A percentile compares a stretch with the other conserved stretches of the same genome.
Conservation (phyloP, 2,888 invertebrate genomes). For the Eupsilia transversa region DNA sequence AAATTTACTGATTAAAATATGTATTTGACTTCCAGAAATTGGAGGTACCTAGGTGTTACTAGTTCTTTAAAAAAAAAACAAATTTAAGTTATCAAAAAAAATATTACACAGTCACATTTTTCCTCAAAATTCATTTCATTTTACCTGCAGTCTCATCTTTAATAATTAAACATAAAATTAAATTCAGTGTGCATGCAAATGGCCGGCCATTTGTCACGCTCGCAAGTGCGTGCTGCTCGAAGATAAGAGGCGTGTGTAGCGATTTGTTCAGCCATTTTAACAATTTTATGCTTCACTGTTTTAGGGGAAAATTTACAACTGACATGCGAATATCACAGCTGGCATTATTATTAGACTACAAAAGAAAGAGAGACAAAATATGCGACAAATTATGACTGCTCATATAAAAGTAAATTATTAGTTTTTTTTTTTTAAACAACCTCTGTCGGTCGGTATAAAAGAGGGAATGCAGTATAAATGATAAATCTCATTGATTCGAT, state of each 20-base stretch:
- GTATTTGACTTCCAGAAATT: too few relatives aligned
- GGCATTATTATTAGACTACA: neutral
- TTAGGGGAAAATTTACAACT: neutral
- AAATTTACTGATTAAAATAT: too few relatives aligned
- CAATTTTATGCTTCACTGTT: constrained; percentile 45
- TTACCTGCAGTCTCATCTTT: too few relatives aligned
- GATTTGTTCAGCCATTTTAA: constrained; percentile 53
- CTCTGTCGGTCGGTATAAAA: neutral
- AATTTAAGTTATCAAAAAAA: too few relatives aligned
- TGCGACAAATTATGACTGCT: neutral
- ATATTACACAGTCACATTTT: too few relatives aligned
- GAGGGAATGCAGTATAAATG: neutral
- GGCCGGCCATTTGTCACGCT: constrained; percentile 41
- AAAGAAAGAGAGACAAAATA: neutral
- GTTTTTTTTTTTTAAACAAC: neutral
- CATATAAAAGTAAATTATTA: neutral
- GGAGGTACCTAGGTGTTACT: too few relatives aligned
- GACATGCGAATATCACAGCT: constrained; percentile 32
- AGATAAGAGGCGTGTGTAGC: constrained; percentile 45
- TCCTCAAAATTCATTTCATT: too few relatives aligned
- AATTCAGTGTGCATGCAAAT: constrained; percentile 50
- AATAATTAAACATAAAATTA: constrained; percentile 29
- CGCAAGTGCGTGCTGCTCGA: constrained; percentile 47
- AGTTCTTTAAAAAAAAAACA: too few relatives aligned
- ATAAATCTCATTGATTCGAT: neutral